phyloP scores from a whole-genome alignment of 2,888 invertebrate species.

The Gerris lacustris region DNA sequence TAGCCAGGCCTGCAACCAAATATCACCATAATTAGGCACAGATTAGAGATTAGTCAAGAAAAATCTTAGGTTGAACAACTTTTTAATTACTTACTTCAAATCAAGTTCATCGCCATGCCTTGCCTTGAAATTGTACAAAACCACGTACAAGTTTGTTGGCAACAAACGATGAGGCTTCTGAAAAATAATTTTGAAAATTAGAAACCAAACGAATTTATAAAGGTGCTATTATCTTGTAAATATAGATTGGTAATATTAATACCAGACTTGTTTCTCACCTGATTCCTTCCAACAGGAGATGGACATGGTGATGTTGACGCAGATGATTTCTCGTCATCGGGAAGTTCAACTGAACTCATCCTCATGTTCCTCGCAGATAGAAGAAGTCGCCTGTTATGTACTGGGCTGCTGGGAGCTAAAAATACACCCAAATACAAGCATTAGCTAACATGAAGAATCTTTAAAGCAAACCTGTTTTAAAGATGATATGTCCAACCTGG shows the following conservation, averaged over 20 bases:
- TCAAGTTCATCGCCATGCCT: conserved; percentile 89
- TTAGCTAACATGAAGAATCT: no score
- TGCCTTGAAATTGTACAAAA: conserved; percentile 88
- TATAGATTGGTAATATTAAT: no score
- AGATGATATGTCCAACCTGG: no score
- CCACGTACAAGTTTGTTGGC: conserved; percentile 85
- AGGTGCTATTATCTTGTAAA: no score
- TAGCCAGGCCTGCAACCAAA: conserved; percentile 54
- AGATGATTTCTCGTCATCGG: conserved; percentile 82
- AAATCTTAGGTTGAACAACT: no score
- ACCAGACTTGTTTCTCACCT: neutral
- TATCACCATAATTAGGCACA: neutral
- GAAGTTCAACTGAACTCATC: conserved; percentile 88
- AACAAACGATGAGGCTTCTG: conserved; percentile 75
- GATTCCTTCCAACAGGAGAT: conserved; percentile 50
- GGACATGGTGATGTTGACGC: conserved; percentile 90
- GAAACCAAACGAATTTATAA: no score
- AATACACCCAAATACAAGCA: conserved; percentile 17
- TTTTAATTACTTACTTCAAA: conserved; percentile 50
- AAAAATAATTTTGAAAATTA: conserved; percentile 26
- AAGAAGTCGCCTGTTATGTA: conserved; percentile 63
- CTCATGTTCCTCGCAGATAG: conserved; percentile 69
- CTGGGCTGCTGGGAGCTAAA: conserved; percentile 82
- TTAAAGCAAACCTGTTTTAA: no score
- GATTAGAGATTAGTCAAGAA: neutral